Base-by-base conservation (phyloP, 2,888 invertebrate genomes). In the Idaea straminata region DNA sequence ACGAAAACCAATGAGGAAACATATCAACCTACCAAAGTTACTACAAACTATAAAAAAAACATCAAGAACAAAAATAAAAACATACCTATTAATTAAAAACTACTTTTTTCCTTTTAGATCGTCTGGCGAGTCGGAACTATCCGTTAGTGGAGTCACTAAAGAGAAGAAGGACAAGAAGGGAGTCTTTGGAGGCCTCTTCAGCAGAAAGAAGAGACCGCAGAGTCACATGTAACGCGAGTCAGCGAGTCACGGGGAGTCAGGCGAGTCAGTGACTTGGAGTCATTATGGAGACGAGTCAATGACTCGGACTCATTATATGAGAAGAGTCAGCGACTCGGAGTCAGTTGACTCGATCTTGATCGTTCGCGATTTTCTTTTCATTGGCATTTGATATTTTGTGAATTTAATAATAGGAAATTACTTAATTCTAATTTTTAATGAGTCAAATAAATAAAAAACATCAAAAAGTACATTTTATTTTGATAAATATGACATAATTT, bases 131-230 rank as follows among this genome's bases (percentile, higher is more conserved):
- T 93, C 93, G 0, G 93, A 93, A 71, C 74, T 93, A 7, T 93
- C 93, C 0, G 88, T 92, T 25, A 88, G 89, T 63, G 86, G 91
- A 5, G 88, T 89, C 57, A 83, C 89, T 5, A 91, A 89, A 66
- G 94, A 94, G 64, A 93, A 94, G 76, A 93, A 94, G 65, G 94
- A 94, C 81, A 94, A 94, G 82, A 94, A 94, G 47, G 94, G 94
- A 3, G 92, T 94, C 38, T 94, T 94, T 76, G 94, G 94, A 68
- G 94, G 94, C 36, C 88, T 94, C n/a, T 94, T 94, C 84, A 93
- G 93, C 73, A 88, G 94, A 65, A 93, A 92, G 84, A 94, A 94
- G 79, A 80, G 94, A 66, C 93, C 93, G 1, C 93, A 92, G 74
- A 94, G 94, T 74, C 93, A 94, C 76, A 94, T 93, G 93, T 94